A percentile compares a stretch with the other conserved stretches of the same genome.
Conservation (phyloP, 2,797 vertebrate species). For the Acanthiza pusilla region DNA sequence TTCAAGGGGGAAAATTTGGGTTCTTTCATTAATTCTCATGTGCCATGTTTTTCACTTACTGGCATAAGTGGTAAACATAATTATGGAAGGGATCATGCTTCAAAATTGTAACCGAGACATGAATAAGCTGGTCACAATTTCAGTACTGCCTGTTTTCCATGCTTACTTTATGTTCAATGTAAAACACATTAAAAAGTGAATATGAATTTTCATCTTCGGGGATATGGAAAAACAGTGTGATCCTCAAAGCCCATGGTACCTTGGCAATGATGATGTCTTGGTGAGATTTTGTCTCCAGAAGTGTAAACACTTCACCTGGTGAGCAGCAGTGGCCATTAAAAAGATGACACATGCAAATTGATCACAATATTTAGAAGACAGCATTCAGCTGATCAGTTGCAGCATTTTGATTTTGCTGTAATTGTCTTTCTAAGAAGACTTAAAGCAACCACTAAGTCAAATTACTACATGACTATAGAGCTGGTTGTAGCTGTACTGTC, state of each 20-base stretch:
- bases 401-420: neutral
- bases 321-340: neutral
- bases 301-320: neutral
- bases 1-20: neutral
- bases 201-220: neutral
- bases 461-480: neutral
- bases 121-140: neutral
- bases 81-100: neutral
- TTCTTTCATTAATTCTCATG: neutral
- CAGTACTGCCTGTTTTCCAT: neutral
- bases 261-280: neutral
- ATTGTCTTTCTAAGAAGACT: neutral
- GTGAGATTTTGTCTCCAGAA: neutral
- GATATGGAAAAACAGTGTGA: neutral
- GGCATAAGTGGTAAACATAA: neutral
- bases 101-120: neutral
- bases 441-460: neutral
- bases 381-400: neutral
- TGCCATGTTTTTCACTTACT: neutral
- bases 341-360: neutral
- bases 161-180: neutral
- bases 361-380: neutral
- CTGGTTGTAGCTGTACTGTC: neutral
- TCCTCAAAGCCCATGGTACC: neutral
- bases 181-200: neutral